phyloP scores from a whole-genome alignment of 2,888 invertebrate genomes.

The Physocephala rufipes region DNA sequence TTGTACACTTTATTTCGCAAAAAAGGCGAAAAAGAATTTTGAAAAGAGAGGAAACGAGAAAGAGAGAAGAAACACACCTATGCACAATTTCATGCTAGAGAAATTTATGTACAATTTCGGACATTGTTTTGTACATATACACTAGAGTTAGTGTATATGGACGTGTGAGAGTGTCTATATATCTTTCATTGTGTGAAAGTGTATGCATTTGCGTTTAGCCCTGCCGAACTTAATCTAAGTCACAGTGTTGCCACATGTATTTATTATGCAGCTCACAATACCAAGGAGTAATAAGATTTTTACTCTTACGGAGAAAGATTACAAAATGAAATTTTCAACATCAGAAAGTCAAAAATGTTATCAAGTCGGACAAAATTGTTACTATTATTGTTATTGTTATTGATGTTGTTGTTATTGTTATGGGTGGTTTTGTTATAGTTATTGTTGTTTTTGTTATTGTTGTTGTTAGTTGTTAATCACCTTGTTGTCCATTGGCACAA shows the following conservation, averaged over 20 bases:
- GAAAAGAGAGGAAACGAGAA: too few species aligned
- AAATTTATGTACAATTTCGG: too few species aligned
- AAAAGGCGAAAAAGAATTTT: background rate
- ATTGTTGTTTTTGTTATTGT: too few species aligned
- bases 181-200: constrained; percentile 16
- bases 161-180: background rate
- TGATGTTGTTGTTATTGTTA: too few species aligned
- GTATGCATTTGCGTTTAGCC: background rate
- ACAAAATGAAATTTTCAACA: constrained; percentile 23
- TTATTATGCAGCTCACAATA: constrained; percentile 14
- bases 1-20: background rate
- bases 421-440: too few species aligned
- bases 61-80: too few species aligned
- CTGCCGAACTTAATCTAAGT: background rate
- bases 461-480: background rate
- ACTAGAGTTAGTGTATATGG: background rate
- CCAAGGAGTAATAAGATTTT: constrained; percentile 5
- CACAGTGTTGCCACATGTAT: constrained; percentile 29
- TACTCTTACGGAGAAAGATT: background rate
- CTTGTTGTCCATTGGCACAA: constrained; percentile 23
- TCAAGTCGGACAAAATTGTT: constrained; percentile 10
- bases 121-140: too few species aligned
- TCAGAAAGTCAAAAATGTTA: constrained; percentile 29
- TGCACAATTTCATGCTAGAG: too few species aligned
- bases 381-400: background rate